phyloP scores from a whole-genome alignment of 2,888 invertebrate genomes.

The Napeogenes sylphis region DNA sequence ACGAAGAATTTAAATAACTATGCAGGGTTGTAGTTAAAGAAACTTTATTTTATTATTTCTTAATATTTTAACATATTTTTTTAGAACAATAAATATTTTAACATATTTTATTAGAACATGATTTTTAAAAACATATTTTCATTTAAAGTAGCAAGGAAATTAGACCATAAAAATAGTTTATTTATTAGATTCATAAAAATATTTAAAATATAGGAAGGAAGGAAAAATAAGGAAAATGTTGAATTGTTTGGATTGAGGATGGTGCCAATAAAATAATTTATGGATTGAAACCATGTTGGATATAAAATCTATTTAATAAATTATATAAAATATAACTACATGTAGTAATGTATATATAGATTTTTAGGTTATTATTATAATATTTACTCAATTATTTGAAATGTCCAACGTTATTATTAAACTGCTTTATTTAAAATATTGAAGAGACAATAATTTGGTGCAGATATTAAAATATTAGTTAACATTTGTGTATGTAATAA shows the following conservation, averaged over 20 bases:
- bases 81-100: no score
- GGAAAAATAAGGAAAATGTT: no score
- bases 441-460: slow-evolving; percentile 3
- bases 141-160: no score
- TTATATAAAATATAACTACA: slow-evolving; percentile 9
- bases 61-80: neutral
- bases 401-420: neutral
- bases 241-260: no score
- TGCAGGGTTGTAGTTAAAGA: neutral
- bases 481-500: neutral
- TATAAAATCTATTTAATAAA: no score
- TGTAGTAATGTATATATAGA: neutral
- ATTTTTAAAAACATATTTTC: no score
- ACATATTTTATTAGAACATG: no score
- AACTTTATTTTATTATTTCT: neutral
- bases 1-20: slow-evolving; percentile 2
- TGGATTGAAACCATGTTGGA: no score
- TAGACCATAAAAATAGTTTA: no score
- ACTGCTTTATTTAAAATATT: slow-evolving; percentile 1
- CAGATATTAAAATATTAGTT: neutral
- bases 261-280: no score
- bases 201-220: no score
- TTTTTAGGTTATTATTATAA: neutral
- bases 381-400: slow-evolving; percentile 1
- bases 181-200: no score